These are phyloP conservation scores for Actinia equina DNA, from an alignment of 64 coral and sea anemone species.

Conservation along the genomic window DNA sequence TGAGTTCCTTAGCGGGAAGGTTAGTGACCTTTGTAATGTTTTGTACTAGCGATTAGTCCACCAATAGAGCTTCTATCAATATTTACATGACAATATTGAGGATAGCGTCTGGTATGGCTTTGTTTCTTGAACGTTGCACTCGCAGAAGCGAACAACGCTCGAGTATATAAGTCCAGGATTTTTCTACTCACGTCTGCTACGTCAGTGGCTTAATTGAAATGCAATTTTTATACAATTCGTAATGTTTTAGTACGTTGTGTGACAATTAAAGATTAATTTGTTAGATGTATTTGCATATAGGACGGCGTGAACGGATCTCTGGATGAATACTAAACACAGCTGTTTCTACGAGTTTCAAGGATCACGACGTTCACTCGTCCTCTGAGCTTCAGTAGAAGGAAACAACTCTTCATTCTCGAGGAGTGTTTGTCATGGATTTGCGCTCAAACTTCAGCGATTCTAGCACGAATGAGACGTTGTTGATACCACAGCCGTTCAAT, in stretches of 20 bases:
- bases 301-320: not conserved
- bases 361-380: not conserved
- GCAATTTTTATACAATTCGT: not conserved
- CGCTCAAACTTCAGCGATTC: not conserved
- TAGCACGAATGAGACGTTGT: not conserved
- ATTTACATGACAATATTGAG: not conserved
- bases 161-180: not conserved
- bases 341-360: not conserved
- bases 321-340: not conserved
- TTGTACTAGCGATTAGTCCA: not conserved
- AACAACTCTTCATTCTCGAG: not conserved
- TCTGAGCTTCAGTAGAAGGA: not conserved
- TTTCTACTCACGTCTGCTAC: not conserved
- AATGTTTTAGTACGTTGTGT: no score
- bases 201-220: no score
- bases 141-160: not conserved
- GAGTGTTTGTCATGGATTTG: not conserved
- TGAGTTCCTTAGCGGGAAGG: not conserved
- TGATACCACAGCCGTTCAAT: not conserved
- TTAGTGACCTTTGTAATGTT: slow-evolving; percentile 7
- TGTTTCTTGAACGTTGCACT: not conserved
- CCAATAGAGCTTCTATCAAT: not conserved
- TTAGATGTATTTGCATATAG: not conserved
- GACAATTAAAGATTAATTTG: not conserved
- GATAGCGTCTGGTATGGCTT: not conserved